Base-by-base conservation (phyloP, 2,888 invertebrate genomes). In the Agrotis puta region DNA sequence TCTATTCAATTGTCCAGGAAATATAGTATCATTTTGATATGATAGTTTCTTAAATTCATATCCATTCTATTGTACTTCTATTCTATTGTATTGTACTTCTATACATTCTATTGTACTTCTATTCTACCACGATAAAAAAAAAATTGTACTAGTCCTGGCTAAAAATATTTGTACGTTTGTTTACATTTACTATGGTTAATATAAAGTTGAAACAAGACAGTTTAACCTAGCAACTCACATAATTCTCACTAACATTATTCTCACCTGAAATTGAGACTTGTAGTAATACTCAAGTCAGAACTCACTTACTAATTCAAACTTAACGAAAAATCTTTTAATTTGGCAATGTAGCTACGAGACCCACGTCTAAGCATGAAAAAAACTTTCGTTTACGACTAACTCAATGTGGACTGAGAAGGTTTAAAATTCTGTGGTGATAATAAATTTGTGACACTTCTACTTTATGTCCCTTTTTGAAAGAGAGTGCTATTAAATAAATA, bases 311-410 rank as follows among this genome's bases (percentile, higher is more conserved):
- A 89, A 90, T 89, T 89, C 88, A 88, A 89, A 91, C 87, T 89
- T 87, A 87, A 87, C 82, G 85, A 89, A 88, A 90, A 92, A 89
- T 90, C 89, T 90, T 91, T 89, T 90, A 90, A 91, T 93, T 92
- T 88, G 88, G 86, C 88, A 86, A 87, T 88, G 87, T 87, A 88
- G 88, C 84, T 79, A 77, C 80, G 72, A 82, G 73, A n/a, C 75
- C 81, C 63, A 72, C 77, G 70, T 74, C 74, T 70, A 74, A 75
- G 72, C 33, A 79, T 66, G 75, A 43, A 65, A 70, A 81, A 74
- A 84, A 81, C 74, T 87, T 85, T 74, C 63, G 70, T 83, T 84
- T 82, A 80, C 73, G 75, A 79, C 71, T 76, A 62, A 70, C 68
- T 70, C 77, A 74, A 69, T 67, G 50, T 70, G 18, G 57, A 72